These are phyloP conservation scores for Drosophila gaucha DNA, from an alignment of 2,888 invertebrate species.

Conservation along the genomic window DNA sequence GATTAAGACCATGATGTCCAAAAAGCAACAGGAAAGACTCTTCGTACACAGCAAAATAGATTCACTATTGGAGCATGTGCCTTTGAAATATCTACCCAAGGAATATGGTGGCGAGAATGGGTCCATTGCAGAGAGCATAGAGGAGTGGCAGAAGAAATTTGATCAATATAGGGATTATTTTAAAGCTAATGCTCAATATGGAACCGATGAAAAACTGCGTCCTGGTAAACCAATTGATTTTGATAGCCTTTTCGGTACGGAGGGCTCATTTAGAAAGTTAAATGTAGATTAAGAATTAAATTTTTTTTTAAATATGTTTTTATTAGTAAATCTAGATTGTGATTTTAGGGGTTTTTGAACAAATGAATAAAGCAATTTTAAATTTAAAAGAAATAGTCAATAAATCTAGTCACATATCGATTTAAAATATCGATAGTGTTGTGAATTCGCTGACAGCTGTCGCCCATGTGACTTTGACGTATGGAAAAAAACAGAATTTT, in stretches of 20 bases:
- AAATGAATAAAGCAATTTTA: not conserved
- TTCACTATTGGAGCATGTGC: conserved; percentile 86
- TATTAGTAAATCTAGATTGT: not conserved
- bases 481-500: conserved; percentile 14
- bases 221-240: conserved; percentile 73
- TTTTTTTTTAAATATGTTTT: not conserved
- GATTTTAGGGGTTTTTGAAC: not conserved
- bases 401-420: not conserved
- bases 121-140: conserved; percentile 81
- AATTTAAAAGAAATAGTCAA: not conserved
- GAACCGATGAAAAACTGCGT: conserved; percentile 75
- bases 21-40: conserved; percentile 87
- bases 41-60: conserved; percentile 86
- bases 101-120: conserved; percentile 89
- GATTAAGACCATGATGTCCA: conserved; percentile 87
- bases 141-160: conserved; percentile 72
- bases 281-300: conserved; percentile 71
- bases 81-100: conserved; percentile 87
- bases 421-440: not conserved
- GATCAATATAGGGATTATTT: conserved; percentile 69
- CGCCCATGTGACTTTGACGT: conserved; percentile 32
- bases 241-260: conserved; percentile 76
- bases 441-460: not conserved
- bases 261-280: conserved; percentile 82
- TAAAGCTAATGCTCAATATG: conserved; percentile 68